A percentile compares a stretch with the other conserved stretches of the same genome.
phyloP scores from a whole-genome alignment of 2,797 vertebrate genomes.

The Urosaurus nigricauda region DNA sequence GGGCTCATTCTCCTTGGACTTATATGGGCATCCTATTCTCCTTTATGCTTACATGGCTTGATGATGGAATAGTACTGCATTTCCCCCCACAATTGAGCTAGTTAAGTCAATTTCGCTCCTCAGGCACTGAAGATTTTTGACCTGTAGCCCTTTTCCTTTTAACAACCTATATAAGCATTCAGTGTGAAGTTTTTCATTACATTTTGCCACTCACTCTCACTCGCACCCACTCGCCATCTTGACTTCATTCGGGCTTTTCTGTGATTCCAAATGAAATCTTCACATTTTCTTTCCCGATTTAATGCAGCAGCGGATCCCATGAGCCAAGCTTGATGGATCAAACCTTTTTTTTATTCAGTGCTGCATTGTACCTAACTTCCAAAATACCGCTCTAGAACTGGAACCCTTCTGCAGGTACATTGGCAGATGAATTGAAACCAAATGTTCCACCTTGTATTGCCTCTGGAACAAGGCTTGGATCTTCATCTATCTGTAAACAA shows the following conservation, averaged over 20 bases:
- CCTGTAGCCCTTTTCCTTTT: constrained; percentile 90
- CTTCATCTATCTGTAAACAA: constrained; percentile 93
- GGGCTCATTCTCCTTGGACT: constrained; percentile 81
- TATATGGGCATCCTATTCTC: constrained; percentile 78
- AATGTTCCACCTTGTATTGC: constrained; percentile 98
- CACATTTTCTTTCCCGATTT: constrained; percentile 97
- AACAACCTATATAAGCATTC: constrained; percentile 95
- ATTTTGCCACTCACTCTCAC: constrained; percentile 99
- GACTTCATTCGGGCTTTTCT: constrained; percentile 98
- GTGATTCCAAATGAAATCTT: constrained; percentile 99
- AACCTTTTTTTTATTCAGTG: constrained; percentile 95
- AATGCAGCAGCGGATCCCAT: constrained; percentile 99
- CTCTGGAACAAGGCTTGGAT: constrained; percentile 96
- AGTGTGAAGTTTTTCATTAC: constrained; percentile 95
- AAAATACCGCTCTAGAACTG: constrained; percentile 96
- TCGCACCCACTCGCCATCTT: constrained; percentile 99
- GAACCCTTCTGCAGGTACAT: constrained; percentile 99
- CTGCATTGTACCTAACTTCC: constrained; percentile 98
- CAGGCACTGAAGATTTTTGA: constrained; percentile 90
- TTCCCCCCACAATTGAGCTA: constrained; percentile 83
- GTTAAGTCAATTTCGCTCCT: constrained; percentile 86
- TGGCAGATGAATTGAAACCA: constrained; percentile 98
- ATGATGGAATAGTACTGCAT: constrained; percentile 87
- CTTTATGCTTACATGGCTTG: constrained; percentile 88
- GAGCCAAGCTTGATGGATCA: constrained; percentile 99